Evolutionary conservation across 2,888 invertebrate species (phyloP), one percentile per base, ranked within the genome.

Genomic region (Pterostichus niger): DNA sequence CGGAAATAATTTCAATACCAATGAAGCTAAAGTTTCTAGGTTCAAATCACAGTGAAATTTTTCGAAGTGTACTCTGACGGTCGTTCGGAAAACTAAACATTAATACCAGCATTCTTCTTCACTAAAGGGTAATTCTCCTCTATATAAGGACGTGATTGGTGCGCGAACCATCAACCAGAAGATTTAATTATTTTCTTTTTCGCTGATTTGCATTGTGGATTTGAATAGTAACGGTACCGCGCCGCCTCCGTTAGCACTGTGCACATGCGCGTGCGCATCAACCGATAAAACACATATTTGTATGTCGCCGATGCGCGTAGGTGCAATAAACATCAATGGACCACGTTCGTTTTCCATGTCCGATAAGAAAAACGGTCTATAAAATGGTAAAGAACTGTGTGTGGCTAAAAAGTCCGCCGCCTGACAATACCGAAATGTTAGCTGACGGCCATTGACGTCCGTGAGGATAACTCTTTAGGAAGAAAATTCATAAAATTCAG

Each of bases 281-380:
- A 46, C 73, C 61, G 82, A 82, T 82, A 82, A 82, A 82, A 82
- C 61, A 82, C 73, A 82, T 75, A 82, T 82, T 82, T 61, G 82
- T 82, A 82, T 75, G 82, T 82, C 49, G 61, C 31, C 49, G 73
- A 56, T 35, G 61, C 15, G 61, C 59, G 82, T 82, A 82, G 82
- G 82, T 73, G 82, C 82, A 24, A 82, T 82, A 82, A 82, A 82
- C 82, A 82, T 75, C 82, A 82, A 82, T 82, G 82, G 75, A 75
- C 82, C 75, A 40, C 54, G 52, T 81, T 71, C 68, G 73, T 81
- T 81, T 81, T 81, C 81, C 81, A 81, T 81, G 81, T 81, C 73
- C 81, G 68, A 81, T 81, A 81, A 81, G 68, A 81, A 81, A 81
- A 81, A 81, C 68, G 81, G 49, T 81, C 81, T 81, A 81, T 81